Evolutionary conservation across 2,797 vertebrate species (phyloP), one percentile per base, ranked within the genome.

Genomic region (Sebastes oblongus): DNA sequence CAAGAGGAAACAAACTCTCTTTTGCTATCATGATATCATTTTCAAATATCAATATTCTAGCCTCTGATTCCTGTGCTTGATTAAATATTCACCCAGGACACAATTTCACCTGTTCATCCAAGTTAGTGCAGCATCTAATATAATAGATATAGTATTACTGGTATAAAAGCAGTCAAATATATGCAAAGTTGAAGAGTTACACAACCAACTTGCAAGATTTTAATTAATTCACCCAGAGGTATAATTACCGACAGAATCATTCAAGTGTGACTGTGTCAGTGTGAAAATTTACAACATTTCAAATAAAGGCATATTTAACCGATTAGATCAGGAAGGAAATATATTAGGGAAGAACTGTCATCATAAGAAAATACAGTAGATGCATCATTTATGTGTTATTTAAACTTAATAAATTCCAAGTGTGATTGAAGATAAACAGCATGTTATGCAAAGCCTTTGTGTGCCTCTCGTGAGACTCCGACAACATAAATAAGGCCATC

Each of bases 211-310:
- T 74, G 60, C 39, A 56, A 62, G 4, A 77, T 84, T 84, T 70
- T 58, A 70, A 84, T 88, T 30, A 69, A 78, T 68, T 74, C 32
- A 81, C 29, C 16, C 56, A 42, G 66, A 54, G 56, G 20, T 62
- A 39, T 83, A 73, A 87, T 82, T 67, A 78, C 59, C 66, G 32
- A 79, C 29, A 55, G 65, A 82, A 67, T 61, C 29, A 32, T 66
- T 73, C 8, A 79, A 66, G 65, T 88, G 80, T 85, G 79, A 88
- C 22, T 76, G 61, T 58, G 72, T 75, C 22, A 46, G 67, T 78
- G 73, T 80, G 80, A 86, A 77, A 67, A 70, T 76, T 73, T 58
- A 34, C 16, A 66, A 18, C 13, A 73, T 83, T 86, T 81, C 4
- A 73, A 62, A 75, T 79, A 62, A 74, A 62, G 62, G 22, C 27